phyloP scores from a whole-genome alignment of 2,113 vertebrate genomes.

The Melanocharis versteri region DNA sequence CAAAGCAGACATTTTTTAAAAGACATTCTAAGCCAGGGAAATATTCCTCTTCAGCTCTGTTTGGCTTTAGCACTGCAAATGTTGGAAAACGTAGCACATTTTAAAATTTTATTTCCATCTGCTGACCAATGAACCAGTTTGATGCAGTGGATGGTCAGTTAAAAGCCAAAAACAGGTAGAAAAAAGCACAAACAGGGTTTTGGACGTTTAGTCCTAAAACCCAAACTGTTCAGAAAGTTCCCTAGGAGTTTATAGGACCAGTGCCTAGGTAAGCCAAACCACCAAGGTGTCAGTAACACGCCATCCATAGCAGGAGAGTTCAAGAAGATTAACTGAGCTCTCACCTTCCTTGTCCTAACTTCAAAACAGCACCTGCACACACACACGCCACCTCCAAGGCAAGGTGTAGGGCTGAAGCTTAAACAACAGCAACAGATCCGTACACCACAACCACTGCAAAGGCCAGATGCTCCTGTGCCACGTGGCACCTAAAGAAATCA shows the following conservation, averaged over 20 bases:
- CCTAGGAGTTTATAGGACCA: not conserved
- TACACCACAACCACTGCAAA: not conserved
- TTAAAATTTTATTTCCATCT: not conserved
- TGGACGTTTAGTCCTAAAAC: not conserved
- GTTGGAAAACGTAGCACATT: not conserved
- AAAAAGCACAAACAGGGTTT: not conserved
- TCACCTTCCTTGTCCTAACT: not conserved
- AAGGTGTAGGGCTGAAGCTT: not conserved
- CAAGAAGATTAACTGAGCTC: not conserved
- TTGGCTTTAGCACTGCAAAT: not conserved
- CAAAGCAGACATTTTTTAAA: not conserved
- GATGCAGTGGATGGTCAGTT: not conserved
- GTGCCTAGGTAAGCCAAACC: not conserved
- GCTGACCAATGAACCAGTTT: not conserved
- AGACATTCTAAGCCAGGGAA: not conserved
- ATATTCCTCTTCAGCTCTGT: not conserved
- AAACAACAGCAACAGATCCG: rapidly evolving
- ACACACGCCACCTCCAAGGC: not conserved
- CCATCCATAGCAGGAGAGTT: not conserved
- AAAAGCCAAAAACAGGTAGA: not conserved
- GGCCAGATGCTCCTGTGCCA: not conserved
- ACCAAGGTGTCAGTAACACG: not conserved
- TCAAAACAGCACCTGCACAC: not conserved
- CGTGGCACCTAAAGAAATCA: not conserved
- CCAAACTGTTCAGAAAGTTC: not conserved